Percentiles rank a stretch among this genome's conserved stretches.
Evolutionary conservation across 2,888 invertebrate species (phyloP).

Genomic region (Eupithecia subfuscata): DNA sequence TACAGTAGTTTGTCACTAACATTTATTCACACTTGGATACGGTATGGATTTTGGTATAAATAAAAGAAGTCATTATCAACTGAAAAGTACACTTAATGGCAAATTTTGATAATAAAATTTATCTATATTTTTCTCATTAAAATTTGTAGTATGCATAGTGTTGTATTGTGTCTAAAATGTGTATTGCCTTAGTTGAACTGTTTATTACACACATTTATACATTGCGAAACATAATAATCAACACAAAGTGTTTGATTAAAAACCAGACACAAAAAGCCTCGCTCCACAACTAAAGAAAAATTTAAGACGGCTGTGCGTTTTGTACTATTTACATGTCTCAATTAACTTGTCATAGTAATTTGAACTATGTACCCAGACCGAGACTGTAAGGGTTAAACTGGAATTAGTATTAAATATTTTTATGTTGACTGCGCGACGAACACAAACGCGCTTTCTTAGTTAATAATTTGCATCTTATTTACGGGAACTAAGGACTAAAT

Average conservation of each 20-base stretch:
- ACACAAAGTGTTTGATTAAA: neutral
- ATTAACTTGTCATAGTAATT: neutral
- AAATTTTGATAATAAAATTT: neutral
- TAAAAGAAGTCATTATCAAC: neutral
- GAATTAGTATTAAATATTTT: slow-evolving; percentile 70
- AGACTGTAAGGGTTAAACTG: slow-evolving; percentile 53
- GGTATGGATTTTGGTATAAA: slow-evolving; percentile 14
- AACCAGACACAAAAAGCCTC: neutral
- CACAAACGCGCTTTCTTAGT: neutral
- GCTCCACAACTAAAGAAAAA: neutral
- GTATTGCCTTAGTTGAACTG: neutral
- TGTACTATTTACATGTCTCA: neutral
- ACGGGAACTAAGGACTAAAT: neutral
- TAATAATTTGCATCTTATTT: neutral
- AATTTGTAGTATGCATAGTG: neutral
- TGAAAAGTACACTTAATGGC: neutral
- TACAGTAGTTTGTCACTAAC: slow-evolving; percentile 54
- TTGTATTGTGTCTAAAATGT: neutral
- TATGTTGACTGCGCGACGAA: neutral
- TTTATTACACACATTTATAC: neutral
- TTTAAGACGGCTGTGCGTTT: neutral
- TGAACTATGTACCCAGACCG: neutral
- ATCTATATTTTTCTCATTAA: neutral
- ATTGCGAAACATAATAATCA: neutral
- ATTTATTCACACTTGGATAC: slow-evolving; percentile 31